Percentiles rank a stretch among this genome's conserved stretches.
Conservation (phyloP, 2,113 vertebrate genomes). For the Rana temporaria region DNA sequence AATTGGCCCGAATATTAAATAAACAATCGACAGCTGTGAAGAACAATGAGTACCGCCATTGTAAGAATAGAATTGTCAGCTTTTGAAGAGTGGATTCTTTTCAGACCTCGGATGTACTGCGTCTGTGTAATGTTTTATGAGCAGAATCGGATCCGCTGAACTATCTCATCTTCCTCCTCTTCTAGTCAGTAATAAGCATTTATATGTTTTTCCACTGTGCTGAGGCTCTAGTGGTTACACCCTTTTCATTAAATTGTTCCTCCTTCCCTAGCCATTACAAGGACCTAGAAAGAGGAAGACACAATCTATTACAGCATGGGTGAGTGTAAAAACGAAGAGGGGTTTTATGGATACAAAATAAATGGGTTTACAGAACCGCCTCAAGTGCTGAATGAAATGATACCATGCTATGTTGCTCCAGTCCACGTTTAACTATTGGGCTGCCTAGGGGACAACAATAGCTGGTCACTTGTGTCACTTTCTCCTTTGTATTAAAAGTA, state of each 20-base stretch:
- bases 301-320: conserved; percentile 36
- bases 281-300: conserved; percentile 31
- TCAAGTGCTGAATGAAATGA: background rate
- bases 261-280: conserved; percentile 39
- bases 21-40: conserved; percentile 11
- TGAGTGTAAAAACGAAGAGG: conserved; percentile 13
- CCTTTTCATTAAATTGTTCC: conserved; percentile 49
- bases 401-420: background rate
- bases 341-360: conserved; percentile 27
- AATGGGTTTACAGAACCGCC: background rate
- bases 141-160: background rate
- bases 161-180: conserved; percentile 34
- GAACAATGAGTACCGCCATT: background rate
- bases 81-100: background rate
- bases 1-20: conserved; percentile 32
- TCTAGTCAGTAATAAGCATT: conserved; percentile 47
- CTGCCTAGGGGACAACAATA: background rate
- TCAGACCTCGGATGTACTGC: background rate
- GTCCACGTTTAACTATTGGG: background rate
- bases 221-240: conserved; percentile 31
- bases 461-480: too few relatives aligned
- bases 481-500: too few relatives aligned
- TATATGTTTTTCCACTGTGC: conserved; percentile 21
- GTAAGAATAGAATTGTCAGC: conserved; percentile 4
- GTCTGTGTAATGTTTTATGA: conserved; percentile 41